Evolutionary conservation across 2,797 vertebrate genomes (phyloP).

Genomic region (Basileuterus tristriatus): DNA sequence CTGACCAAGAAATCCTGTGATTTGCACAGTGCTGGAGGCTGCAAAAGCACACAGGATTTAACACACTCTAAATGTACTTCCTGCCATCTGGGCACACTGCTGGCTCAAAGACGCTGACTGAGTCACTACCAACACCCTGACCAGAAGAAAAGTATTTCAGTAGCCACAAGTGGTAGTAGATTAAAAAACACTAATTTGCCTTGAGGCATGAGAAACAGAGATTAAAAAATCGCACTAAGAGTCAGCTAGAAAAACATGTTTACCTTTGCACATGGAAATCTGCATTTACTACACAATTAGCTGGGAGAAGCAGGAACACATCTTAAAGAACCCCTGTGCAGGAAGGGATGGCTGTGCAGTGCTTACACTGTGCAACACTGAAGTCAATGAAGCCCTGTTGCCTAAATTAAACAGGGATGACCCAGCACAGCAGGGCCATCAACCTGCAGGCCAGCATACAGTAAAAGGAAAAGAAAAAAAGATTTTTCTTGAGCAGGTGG

Average conservation of each 20-base stretch:
- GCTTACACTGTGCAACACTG: neutral
- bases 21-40: neutral
- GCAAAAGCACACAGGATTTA: neutral
- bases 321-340: neutral
- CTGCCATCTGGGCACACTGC: neutral
- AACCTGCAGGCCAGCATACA: neutral
- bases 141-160: neutral
- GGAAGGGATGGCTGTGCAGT: neutral
- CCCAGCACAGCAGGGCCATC: neutral
- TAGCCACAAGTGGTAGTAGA: neutral
- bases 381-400: neutral
- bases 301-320: neutral
- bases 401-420: neutral
- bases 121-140: neutral
- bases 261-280: neutral
- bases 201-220: neutral
- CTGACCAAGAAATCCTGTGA: neutral
- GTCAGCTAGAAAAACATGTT: neutral
- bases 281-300: neutral
- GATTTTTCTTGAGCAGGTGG: neutral
- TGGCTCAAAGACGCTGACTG: neutral
- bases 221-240: neutral
- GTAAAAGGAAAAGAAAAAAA: neutral
- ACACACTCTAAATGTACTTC: neutral
- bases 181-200: neutral